Evolutionary conservation across 2,113 vertebrate species (phyloP).

Genomic region (Lanius ludovicianus): DNA sequence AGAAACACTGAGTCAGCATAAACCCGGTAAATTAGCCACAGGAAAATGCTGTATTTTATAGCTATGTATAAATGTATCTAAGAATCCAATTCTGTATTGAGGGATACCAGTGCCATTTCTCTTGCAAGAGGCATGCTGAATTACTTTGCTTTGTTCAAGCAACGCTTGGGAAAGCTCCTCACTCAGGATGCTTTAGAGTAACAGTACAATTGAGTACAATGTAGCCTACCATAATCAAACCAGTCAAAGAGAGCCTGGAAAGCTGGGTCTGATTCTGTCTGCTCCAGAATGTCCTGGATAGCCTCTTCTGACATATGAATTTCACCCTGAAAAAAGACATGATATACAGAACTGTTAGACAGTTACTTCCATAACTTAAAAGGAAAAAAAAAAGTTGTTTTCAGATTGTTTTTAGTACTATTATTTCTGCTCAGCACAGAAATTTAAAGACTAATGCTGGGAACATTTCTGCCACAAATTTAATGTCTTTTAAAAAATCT

Average conservation of each 20-base stretch:
- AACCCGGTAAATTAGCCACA: neutral
- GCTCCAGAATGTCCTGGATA: conserved; percentile 94
- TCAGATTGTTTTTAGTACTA: neutral
- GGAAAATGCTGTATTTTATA: neutral
- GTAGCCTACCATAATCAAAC: conserved; percentile 88
- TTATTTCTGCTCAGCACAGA: neutral
- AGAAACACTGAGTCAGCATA: neutral
- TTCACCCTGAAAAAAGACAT: conserved; percentile 80
- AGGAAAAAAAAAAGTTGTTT: neutral
- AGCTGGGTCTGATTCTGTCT: conserved; percentile 96
- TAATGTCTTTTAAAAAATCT: neutral
- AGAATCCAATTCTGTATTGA: neutral
- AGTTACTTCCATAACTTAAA: neutral
- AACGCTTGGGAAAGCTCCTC: neutral
- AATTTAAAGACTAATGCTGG: neutral
- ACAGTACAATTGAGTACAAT: neutral
- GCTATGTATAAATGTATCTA: neutral
- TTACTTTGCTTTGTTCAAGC: neutral
- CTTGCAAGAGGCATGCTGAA: neutral
- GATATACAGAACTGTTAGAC: neutral
- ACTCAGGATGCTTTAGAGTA: neutral
- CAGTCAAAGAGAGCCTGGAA: conserved; percentile 98
- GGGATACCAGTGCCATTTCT: neutral
- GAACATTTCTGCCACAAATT: neutral
- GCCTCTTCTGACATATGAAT: conserved; percentile 98